Conservation (phyloP, 64 coral and sea anemone genomes). For the Pocillopora damicornis region DNA sequence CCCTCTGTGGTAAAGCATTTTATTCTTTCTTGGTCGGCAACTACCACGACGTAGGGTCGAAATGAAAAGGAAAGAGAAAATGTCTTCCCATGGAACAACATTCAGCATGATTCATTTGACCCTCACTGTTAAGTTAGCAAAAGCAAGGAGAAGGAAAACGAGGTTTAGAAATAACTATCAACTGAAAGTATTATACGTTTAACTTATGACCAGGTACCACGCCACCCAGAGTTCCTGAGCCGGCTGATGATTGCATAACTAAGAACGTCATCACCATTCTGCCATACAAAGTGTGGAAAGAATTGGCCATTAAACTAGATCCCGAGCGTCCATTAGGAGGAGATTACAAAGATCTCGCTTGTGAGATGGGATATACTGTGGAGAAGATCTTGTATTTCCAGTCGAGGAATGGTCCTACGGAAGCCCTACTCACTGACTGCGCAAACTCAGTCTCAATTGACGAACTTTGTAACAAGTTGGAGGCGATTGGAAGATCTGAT, state of each 20-base stretch:
- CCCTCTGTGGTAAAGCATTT: no score
- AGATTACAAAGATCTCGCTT: neutral
- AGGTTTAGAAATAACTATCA: neutral
- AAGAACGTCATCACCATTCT: slow-evolving; percentile 6
- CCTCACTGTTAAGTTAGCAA: no score
- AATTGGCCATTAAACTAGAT: neutral
- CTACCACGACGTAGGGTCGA: no score
- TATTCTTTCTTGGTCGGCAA: no score
- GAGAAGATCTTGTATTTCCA: slow-evolving; percentile 1
- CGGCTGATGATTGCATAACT: neutral
- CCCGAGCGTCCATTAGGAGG: neutral
- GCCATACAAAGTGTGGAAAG: neutral
- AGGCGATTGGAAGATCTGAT: slow-evolving; percentile 14
- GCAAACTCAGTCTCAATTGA: neutral
- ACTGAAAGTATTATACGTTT: neutral
- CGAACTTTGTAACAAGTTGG: slow-evolving; percentile 10
- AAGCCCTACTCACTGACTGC: neutral
- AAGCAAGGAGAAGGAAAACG: no score
- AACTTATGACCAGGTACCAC: neutral
- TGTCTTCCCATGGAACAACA: no score
- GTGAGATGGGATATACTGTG: neutral
- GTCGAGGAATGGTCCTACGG: neutral
- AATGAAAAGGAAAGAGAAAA: no score
- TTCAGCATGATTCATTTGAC: no score
- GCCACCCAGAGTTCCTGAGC: neutral